Base-by-base conservation (phyloP, 2,113 vertebrate genomes). In the Ciconia stormi region DNA sequence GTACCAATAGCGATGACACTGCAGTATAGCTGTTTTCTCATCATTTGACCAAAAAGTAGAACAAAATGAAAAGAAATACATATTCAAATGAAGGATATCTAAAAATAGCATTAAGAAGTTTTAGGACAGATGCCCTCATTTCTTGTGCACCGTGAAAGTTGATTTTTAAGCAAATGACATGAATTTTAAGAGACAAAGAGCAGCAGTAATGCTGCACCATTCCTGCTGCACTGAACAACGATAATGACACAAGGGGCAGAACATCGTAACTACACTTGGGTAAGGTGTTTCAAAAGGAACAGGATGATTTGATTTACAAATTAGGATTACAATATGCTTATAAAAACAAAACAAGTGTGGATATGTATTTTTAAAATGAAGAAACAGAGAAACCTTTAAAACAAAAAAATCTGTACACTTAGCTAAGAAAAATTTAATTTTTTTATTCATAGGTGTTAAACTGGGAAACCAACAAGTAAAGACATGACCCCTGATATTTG, bases 261-360 rank as follows among this genome's bases (percentile, higher is more conserved):
- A 66, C 13, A n/a, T 40, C 0, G 0, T 2, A 80, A 46, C 16
- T 52, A 22, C 36, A 16, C 26, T 22, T 20, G 19, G 12, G 32
- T 7, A 82, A 77, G 4, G 7, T 13, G 23, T 65, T 86, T 59
- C 42, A 53, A 62, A 69, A 80, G 25, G 67, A 85, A 76, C 22
- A 56, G 13, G 34, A 88, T 23, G 0, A 74, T 53, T 44, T 53
- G 6, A 34, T 65, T 82, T 65, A 65, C 12, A 93, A 76, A 65
- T 61, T 29, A 52, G 46, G 11, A 46, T 52, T 44, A 71, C 3
- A 63, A 34, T 4, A 44, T 36, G 13, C 22, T 80, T 52, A 42
- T 13, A 70, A 72, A 87, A 66, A 14, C 13, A 40, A 73, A 82
- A 21, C 4, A 85, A 70, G 55, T 1, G 3, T 7, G 7, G 5